Conservation (phyloP, 2,888 invertebrate species). For the Poecilus cupreus region DNA sequence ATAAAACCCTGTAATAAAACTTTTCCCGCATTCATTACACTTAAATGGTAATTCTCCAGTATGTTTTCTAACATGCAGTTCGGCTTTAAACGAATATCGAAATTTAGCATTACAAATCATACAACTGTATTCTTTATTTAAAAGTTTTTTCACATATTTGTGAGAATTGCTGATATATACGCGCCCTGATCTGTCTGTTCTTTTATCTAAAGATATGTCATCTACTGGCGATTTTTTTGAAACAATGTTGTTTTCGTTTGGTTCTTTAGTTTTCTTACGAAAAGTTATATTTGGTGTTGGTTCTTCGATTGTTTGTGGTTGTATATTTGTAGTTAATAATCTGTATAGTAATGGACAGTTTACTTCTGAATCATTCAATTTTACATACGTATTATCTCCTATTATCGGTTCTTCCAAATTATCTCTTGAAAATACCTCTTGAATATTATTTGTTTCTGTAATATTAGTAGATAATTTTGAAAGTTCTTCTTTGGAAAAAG, state of each 20-base stretch:
- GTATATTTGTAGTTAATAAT: background rate
- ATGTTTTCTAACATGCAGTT: background rate
- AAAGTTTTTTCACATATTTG: background rate
- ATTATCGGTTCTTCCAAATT: background rate
- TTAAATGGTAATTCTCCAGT: background rate
- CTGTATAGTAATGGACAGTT: background rate
- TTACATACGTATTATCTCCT: background rate
- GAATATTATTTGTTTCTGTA: background rate
- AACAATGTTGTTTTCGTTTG: background rate
- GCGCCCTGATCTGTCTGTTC: background rate
- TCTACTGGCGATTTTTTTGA: background rate
- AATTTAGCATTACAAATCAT: background rate
- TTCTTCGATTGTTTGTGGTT: background rate
- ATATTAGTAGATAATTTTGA: background rate
- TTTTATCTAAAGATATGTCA: background rate
- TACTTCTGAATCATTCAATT: background rate
- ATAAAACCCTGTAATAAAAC: background rate
- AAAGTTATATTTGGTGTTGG: background rate
- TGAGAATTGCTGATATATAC: background rate
- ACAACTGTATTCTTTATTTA: background rate
- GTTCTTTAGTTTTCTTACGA: background rate
- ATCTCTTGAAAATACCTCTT: background rate
- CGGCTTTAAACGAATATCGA: background rate
- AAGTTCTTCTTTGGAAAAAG: conserved; percentile 4
- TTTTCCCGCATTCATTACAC: background rate